phyloP scores from a whole-genome alignment of 2,888 invertebrate species.

The Parnassius mnemosyne region DNA sequence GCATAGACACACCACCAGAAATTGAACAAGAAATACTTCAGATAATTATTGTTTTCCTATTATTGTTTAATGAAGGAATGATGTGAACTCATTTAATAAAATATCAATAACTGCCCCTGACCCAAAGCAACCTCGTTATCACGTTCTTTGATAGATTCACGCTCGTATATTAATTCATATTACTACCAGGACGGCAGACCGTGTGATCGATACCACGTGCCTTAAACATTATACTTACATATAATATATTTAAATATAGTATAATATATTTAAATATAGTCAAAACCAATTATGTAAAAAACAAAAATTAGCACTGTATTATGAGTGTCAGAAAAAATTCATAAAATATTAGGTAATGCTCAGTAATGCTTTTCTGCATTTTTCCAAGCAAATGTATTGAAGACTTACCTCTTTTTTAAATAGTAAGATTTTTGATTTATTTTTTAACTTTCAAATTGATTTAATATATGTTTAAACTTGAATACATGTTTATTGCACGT shows the following conservation, averaged over 20 bases:
- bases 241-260: too few species aligned
- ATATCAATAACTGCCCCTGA: slow-evolving; percentile 24
- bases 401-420: slow-evolving; percentile 17
- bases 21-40: too few species aligned
- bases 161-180: not conserved
- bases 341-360: too few species aligned
- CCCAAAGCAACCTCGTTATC: slow-evolving; percentile 21
- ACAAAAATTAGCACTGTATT: too few species aligned
- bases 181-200: not conserved
- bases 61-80: not conserved
- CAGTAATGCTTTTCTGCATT: not conserved
- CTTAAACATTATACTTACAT: not conserved
- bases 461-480: slow-evolving; percentile 2
- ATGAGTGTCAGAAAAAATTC: too few species aligned
- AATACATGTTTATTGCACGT: slow-evolving; percentile 31
- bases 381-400: not conserved
- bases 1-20: too few species aligned
- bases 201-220: slow-evolving; percentile 16
- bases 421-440: not conserved
- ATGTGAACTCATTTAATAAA: not conserved
- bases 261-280: too few species aligned
- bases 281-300: too few species aligned
- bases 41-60: too few species aligned
- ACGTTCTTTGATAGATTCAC: slow-evolving; percentile 4
- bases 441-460: not conserved